phyloP scores from a whole-genome alignment of 2,113 vertebrate genomes.

The Pyxicephalus adspersus region DNA sequence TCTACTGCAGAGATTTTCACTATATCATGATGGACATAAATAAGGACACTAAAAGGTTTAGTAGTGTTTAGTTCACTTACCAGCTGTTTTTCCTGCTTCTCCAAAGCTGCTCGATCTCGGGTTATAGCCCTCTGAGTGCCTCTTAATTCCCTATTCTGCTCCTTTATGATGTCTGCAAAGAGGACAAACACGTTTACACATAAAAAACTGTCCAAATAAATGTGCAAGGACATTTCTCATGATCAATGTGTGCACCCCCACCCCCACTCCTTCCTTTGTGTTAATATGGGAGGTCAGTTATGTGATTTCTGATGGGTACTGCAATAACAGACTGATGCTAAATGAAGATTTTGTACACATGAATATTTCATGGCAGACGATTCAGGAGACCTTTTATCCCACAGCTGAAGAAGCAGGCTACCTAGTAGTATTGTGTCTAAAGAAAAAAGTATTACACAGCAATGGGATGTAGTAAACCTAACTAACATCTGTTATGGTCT shows the following conservation, averaged over 20 bases:
- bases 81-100: slow-evolving; percentile 97
- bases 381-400: not conserved
- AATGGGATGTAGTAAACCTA: not conserved
- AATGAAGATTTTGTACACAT: not conserved
- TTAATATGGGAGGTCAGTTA: not conserved
- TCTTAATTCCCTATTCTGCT: slow-evolving; percentile 91
- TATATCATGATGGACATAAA: not conserved
- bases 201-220: not conserved
- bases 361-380: slow-evolving; percentile 44
- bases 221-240: not conserved
- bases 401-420: not conserved
- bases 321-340: slow-evolving; percentile 10
- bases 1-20: not conserved
- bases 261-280: not conserved
- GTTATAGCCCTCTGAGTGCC: slow-evolving; percentile 95
- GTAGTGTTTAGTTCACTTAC: slow-evolving; percentile 72
- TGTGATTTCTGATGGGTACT: not conserved
- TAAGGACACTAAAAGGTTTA: not conserved
- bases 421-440: not conserved
- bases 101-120: slow-evolving; percentile 90
- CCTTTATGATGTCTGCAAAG: slow-evolving; percentile 90
- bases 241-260: not conserved
- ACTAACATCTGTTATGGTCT: not conserved
- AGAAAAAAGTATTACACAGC: not conserved
- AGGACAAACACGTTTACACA: slow-evolving; percentile 49